These are phyloP conservation scores for Epicauta chinensis DNA, from an alignment of 1,140 invertebrate species.

Conservation along the genomic window DNA sequence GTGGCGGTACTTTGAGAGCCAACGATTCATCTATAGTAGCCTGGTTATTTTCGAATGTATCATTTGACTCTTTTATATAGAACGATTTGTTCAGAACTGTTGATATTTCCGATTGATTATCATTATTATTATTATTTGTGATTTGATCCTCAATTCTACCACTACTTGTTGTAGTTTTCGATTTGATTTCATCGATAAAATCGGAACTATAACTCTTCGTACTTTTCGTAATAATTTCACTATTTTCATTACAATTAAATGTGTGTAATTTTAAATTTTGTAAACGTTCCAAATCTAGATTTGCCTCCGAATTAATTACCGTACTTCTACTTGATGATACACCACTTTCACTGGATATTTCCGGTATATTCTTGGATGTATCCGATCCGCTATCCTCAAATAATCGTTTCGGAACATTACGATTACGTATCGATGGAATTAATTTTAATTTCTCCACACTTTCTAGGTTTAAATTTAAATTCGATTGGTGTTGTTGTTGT, in stretches of 20 bases:
- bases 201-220: conserved; percentile 6
- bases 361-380: conserved; percentile 41
- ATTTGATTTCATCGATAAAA: conserved; percentile 3
- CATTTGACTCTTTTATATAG: too few relatives aligned
- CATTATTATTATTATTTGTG: too few relatives aligned
- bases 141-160: background rate
- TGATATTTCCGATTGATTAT: too few relatives aligned
- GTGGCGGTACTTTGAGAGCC: too few relatives aligned
- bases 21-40: too few relatives aligned
- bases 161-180: background rate
- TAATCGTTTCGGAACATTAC: conserved; percentile 8
- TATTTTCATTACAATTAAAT: background rate
- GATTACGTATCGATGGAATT: conserved; percentile 3
- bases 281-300: conserved; percentile 2
- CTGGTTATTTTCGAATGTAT: too few relatives aligned
- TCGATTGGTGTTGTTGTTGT: background rate
- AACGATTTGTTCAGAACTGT: too few relatives aligned
- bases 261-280: conserved; percentile 3
- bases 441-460: conserved; percentile 27
- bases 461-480: conserved; percentile 29
- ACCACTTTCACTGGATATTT: conserved; percentile 36
- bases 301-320: conserved; percentile 4
- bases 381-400: conserved; percentile 33
- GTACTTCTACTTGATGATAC: conserved; percentile 16
- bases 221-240: background rate